Conservation (phyloP, 2,888 invertebrate genomes). For the Argyra leucocephala region DNA sequence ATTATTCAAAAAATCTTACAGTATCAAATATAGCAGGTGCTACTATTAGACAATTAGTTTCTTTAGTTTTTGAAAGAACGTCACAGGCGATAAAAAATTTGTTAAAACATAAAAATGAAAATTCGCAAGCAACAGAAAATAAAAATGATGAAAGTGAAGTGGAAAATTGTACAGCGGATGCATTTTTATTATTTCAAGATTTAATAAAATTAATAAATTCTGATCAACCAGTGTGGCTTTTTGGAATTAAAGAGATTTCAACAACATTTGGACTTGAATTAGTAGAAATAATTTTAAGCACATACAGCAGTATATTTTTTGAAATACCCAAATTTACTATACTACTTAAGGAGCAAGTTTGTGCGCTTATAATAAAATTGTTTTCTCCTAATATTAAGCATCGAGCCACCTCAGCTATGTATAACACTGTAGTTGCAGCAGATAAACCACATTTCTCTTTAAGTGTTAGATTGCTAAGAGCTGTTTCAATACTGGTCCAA, state of each 20-base stretch:
- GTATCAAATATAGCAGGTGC: conserved; percentile 97
- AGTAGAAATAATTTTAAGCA: conserved; percentile 82
- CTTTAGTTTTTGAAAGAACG: conserved; percentile 81
- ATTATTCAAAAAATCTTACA: conserved; percentile 87
- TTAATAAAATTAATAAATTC: conserved; percentile 93
- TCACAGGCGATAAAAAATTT: conserved; percentile 24
- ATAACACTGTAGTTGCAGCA: conserved; percentile 54
- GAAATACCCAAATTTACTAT: conserved; percentile 89
- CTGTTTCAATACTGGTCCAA: conserved; percentile 86
- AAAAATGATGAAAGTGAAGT: conserved; percentile 48
- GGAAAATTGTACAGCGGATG: conserved; percentile 83
- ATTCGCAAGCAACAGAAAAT: conserved; percentile 16
- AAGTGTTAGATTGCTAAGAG: conserved; percentile 84
- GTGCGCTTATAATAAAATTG: conserved; percentile 93
- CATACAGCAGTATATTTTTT: conserved; percentile 75
- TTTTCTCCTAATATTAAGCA: conserved; percentile 99
- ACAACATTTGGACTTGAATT: conserved; percentile 93
- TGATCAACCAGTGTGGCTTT: conserved; percentile 90
- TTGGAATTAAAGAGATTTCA: conserved; percentile 94
- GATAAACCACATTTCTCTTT: conserved; percentile 96
- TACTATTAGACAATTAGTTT: conserved; percentile 89
- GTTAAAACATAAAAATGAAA: not conserved
- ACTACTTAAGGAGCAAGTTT: conserved; percentile 90
- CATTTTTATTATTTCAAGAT: conserved; percentile 91
- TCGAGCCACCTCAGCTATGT: conserved; percentile 47